Evolutionary conservation across 2,888 invertebrate genomes (phyloP).

Genomic region (Anthrax anthrax): DNA sequence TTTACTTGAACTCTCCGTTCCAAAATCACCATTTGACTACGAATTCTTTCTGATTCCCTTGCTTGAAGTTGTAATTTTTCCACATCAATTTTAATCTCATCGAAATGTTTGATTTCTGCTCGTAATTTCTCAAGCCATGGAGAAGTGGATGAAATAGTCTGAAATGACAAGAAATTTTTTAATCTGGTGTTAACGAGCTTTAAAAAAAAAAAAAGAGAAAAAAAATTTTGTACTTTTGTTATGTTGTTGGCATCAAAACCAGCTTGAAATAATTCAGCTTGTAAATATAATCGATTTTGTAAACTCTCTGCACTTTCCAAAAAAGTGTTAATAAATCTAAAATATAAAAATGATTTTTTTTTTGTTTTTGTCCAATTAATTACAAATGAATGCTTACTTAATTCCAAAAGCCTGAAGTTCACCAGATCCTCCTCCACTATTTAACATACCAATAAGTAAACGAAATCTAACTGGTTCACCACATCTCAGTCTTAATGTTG

Average conservation of each 20-base stretch:
- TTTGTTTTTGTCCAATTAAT: too few species aligned
- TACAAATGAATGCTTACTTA: conserved; percentile 24
- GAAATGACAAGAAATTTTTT: conserved; percentile 15
- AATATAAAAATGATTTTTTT: too few species aligned
- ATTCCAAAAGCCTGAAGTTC: conserved; percentile 68
- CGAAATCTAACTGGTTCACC: conserved; percentile 89
- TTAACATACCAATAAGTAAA: conserved; percentile 77
- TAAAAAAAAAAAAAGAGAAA: too few species aligned
- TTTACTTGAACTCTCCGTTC: conserved; percentile 56
- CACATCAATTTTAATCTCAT: conserved; percentile 64
- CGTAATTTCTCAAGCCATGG: conserved; percentile 47
- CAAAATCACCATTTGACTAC: conserved; percentile 51
- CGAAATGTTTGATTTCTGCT: conserved; percentile 60
- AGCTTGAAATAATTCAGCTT: conserved; percentile 71
- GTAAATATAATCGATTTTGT: conserved; percentile 68
- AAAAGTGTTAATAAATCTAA: conserved; percentile 66
- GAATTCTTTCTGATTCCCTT: conserved; percentile 53
- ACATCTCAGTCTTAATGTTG: conserved; percentile 71
- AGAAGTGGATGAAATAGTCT: conserved; percentile 51
- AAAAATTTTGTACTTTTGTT: conserved; percentile 28
- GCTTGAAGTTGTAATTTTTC: conserved; percentile 57
- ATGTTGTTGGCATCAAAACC: conserved; percentile 48
- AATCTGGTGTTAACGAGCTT: background rate
- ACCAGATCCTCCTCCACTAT: conserved; percentile 57
- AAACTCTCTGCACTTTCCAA: conserved; percentile 59